Base-by-base conservation (phyloP, 2,797 vertebrate genomes). In the Botia almorhae region DNA sequence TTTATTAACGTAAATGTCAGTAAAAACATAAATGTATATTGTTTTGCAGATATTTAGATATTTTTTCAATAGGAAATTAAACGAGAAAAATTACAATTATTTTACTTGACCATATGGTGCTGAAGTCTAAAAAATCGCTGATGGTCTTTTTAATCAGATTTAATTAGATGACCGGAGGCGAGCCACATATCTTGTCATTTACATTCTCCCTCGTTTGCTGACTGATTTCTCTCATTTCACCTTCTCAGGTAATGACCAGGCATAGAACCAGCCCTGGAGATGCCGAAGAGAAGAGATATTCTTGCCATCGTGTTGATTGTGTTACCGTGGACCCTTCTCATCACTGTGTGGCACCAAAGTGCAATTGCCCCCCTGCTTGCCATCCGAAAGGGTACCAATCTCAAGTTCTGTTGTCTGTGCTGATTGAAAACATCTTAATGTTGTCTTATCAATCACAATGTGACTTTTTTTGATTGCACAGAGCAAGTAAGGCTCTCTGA, bases 211-310 rank as follows among this genome's bases (percentile, higher is more conserved):
- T 72, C 2, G 43, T 46, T 46, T 11, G 10, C 10, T 46, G 43
- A 11, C 43, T 46, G 43, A 46, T 10, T 72, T 4, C 16, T 21
- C 80, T 55, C 12, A 56, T n/a, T 53, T 16, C 53, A 50, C 48
- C 19, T 23, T 51, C 8, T 55, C 94, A 98, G 97, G 96, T 97
- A 96, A 98, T 96, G 96, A 96, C 93, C 95, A 97, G 95, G 95
- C 95, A 94, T 94, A 96, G 94, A 95, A 93, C 94, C 96, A 96
- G 93, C 93, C 94, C 95, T 96, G 96, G 97, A 99, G 96, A 99
- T 99, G 97, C 96, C 96, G 96, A 99, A 98, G 91, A 96, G 97
- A 97, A 96, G 97, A 94, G 97, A 98, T 94, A 96, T 99, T 94
- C 96, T 99, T 90, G 97, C 97, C 87, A 95, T 98, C 81, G 96